Evolutionary conservation across 2,797 vertebrate species (phyloP), one percentile per base, ranked within the genome.

Genomic region (Acanthurus tractus): DNA sequence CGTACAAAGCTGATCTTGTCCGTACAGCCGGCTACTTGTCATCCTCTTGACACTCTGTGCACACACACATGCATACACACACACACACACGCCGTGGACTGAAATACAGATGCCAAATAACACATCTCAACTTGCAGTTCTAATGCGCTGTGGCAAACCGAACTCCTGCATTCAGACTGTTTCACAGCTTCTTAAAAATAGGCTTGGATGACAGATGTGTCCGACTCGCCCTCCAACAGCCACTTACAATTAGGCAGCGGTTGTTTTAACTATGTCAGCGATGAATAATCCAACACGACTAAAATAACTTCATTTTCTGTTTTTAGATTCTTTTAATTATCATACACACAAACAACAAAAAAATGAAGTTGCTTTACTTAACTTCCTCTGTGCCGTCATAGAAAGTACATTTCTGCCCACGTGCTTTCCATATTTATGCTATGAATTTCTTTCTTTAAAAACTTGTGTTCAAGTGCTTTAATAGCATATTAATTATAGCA

Each of bases 1-100:
- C 9, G 56, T 17, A 92, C 92, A 93, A 93, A 86, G 90, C 76
- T 46, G 25, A 81, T 84, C 74, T 87, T 92, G 91, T 93, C 85
- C 74, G 76, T 66, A 53, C 78, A 67, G 78, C 42, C 12, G 65
- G 63, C 79, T 71, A 45, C 85, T 92, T 78, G 86, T 91, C 81
- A 82, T 83, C 88, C 86, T 87, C 86, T 91, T 66, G 80, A 87
- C 84, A 78, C 79, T 78, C 58, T 65, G 74, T 36, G 65, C 65
- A 70, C 81, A 83, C 76, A 74, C 69, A 61, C 74, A 48, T 78
- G 88, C 69, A 12, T 49, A 80, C 81, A n/a, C 46, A 80, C 82
- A 18, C 65, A 70, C 81, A 82, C 75, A 74, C 69, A 58, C 74
- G 69, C 67, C 71, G 29, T 20, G 81, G 76, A 76, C 61, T 6